These are phyloP conservation scores for Atherinosoma microstoma DNA, from an alignment of 2,797 vertebrate species.

Conservation along the genomic window DNA sequence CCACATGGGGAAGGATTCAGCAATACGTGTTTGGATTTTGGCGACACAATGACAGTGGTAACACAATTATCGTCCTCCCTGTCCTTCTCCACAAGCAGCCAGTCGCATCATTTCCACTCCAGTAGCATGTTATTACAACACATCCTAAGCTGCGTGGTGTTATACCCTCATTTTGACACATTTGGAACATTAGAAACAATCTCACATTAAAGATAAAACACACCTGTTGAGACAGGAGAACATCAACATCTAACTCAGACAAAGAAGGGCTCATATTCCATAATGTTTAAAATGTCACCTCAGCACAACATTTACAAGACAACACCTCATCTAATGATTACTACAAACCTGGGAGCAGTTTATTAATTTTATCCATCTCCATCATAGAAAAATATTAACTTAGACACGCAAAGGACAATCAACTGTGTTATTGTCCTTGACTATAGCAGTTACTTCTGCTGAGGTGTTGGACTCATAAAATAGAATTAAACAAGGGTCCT, in stretches of 20 bases:
- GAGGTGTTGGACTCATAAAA: conserved; percentile 47
- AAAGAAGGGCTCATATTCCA: conserved; percentile 26
- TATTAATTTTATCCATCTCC: conserved; percentile 13
- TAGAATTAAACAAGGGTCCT: conserved; percentile 42
- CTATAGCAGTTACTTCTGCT: conserved; percentile 11
- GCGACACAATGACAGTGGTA: conserved; percentile 28
- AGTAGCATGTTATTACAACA: conserved; percentile 21
- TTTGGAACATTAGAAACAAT: conserved; percentile 33
- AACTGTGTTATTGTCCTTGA: conserved; percentile 28
- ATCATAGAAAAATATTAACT: not conserved
- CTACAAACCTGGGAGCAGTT: conserved; percentile 12
- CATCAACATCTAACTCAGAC: conserved; percentile 17
- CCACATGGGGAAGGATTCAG: conserved; percentile 30
- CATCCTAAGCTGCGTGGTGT: conserved; percentile 2
- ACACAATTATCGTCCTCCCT: conserved; percentile 43
- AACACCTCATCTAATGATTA: conserved; percentile 1
- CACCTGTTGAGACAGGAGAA: conserved; percentile 41
- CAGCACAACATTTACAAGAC: not conserved
- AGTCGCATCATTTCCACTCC: conserved; percentile 52
- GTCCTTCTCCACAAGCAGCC: conserved; percentile 30
- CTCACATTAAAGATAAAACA: conserved; percentile 54
- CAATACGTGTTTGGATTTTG: conserved; percentile 25
- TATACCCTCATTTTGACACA: conserved; percentile 34
- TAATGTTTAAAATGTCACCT: conserved; percentile 14
- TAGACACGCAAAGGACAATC: not conserved